Base-by-base conservation (phyloP, 2,113 vertebrate genomes). In the Fulmarus glacialis region DNA sequence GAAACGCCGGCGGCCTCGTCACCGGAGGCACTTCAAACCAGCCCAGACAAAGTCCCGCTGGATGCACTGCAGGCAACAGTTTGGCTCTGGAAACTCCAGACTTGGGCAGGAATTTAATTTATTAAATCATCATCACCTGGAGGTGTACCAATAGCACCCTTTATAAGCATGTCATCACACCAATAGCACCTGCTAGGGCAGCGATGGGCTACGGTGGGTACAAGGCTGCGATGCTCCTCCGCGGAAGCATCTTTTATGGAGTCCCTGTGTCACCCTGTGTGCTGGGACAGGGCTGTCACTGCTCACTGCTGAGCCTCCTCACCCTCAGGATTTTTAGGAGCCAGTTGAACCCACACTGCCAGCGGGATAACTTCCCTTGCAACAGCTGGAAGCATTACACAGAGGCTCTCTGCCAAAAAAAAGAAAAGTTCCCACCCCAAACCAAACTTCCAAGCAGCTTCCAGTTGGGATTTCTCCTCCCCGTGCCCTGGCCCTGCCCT, bases 121-220 rank as follows among this genome's bases (percentile, higher is more conserved):
- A 70, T 53, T 15, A 52, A 85, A 58, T 3, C 36, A 40, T 47
- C 58, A 11, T 21, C 73, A 85, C 48, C 53, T 6, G 4, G 73
- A 63, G 42, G 27, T 12, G 66, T 68, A 40, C 40, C 87, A 64
- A 3, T 0, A 75, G 90, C 81, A 52, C 55, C 23, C 50, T 89
- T 55, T 55, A 87, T 78, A 83, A 62, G 73, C 83, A 45, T 36
- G 45, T 86, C 97, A 84, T 36, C 97, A 36, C 90, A 75, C 43
- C 66, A 6, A 6, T 32, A 90, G 96, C n/a, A 12, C 79, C 63
- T 15, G 18, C 59, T 17, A 62, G 16, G 67, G 89, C 96, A 88
- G 82, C 6, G 27, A 79, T 1, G 2, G 90, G 91, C 36, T 5
- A 2, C 1, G 0, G 81, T 38, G 83, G 83, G 62, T 32, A 40